A percentile compares a stretch with the other conserved stretches of the same genome.
phyloP scores from a whole-genome alignment of 2,797 vertebrate genomes.

The Vespertilio murinus region DNA sequence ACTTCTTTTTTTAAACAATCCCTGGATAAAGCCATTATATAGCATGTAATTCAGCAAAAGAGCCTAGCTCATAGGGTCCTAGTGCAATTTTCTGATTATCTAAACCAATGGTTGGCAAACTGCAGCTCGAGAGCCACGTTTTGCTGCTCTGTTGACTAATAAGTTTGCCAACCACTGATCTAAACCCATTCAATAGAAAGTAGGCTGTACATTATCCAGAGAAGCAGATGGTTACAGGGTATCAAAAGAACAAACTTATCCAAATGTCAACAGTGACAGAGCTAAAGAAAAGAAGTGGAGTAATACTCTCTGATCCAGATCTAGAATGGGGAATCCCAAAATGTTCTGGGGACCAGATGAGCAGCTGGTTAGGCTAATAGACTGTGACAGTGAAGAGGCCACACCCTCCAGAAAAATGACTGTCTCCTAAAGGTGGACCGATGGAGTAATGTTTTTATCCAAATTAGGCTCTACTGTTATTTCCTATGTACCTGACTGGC shows the following conservation, averaged over 20 bases:
- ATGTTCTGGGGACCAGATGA: neutral
- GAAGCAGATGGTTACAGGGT: neutral
- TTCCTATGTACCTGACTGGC: no score
- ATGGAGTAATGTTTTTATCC: neutral
- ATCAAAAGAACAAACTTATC: neutral
- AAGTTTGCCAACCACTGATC: neutral
- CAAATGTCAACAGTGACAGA: neutral
- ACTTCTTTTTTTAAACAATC: constrained; percentile 36
- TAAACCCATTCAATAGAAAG: constrained; percentile 8
- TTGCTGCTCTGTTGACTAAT: no score
- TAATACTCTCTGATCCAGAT: neutral
- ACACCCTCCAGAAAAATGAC: neutral
- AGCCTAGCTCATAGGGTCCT: neutral
- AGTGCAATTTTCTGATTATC: constrained; percentile 14
- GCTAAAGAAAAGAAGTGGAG: neutral
- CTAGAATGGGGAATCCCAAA: neutral
- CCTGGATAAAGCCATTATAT: neutral
- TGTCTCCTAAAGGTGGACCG: neutral
- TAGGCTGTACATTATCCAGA: neutral
- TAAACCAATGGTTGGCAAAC: neutral
- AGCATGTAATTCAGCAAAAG: constrained; percentile 3
- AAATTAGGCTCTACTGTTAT: neutral
- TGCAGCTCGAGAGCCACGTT: no score
- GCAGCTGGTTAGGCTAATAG: neutral
- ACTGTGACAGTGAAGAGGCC: neutral